These are phyloP conservation scores for Tribolium freemani DNA, from an alignment of 2,888 invertebrate species.

Conservation along the genomic window DNA sequence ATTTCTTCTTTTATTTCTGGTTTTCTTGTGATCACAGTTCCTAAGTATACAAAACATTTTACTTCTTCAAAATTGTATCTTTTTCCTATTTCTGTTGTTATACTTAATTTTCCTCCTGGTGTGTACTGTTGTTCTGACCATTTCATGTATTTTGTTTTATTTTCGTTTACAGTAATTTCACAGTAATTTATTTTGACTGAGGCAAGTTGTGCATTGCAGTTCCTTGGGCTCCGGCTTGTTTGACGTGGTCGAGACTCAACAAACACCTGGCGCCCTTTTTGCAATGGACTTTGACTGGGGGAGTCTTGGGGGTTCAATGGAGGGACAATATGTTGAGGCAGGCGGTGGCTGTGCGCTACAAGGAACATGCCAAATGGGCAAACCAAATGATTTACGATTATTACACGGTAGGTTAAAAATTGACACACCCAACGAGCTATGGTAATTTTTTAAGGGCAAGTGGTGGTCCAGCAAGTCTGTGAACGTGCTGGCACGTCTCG, in stretches of 20 bases:
- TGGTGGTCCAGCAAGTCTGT: conserved; percentile 73
- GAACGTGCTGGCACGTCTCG: conserved; percentile 72
- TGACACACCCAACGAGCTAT: too few species aligned
- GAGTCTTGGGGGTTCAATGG: conserved; percentile 76
- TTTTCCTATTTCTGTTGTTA: too few species aligned
- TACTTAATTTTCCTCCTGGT: too few species aligned
- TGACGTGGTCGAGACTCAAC: conserved; percentile 78
- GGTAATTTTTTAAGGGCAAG: conserved; percentile 68
- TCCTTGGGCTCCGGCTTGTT: conserved; percentile 79
- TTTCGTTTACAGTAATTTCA: too few species aligned
- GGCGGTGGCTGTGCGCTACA: conserved; percentile 76
- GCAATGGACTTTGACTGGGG: conserved; percentile 73
- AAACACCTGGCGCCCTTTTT: conserved; percentile 78
- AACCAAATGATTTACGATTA: conserved; percentile 73
- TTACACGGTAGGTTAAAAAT: conserved; percentile 69
- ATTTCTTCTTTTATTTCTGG: too few species aligned
- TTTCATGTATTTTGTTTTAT: too few species aligned
- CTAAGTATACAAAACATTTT: too few species aligned
- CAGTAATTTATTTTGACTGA: too few species aligned
- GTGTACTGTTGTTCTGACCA: too few species aligned
- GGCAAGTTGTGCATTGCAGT: conserved; percentile 67
- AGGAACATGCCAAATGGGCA: conserved; percentile 68
- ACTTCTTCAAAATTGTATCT: too few species aligned
- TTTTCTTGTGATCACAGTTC: too few species aligned
- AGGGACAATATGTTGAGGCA: conserved; percentile 74